Percentiles rank a stretch among this genome's conserved stretches.
These are phyloP conservation scores for Danio rerio DNA, from an alignment of 2,113 vertebrate species.

Conservation along the genomic window DNA sequence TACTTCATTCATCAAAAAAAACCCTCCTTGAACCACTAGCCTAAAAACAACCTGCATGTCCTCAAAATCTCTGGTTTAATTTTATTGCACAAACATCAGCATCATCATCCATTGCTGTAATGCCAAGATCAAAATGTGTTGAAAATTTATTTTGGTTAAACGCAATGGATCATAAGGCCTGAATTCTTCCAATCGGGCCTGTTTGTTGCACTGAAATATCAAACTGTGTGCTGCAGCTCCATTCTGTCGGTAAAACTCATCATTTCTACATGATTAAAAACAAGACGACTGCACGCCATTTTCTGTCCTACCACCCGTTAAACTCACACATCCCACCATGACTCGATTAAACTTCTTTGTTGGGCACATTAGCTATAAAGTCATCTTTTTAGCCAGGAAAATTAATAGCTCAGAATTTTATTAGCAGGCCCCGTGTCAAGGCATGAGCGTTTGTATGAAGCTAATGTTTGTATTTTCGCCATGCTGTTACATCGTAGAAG, in stretches of 20 bases:
- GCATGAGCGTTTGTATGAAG: slow-evolving; percentile 2
- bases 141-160: slow-evolving; percentile 1
- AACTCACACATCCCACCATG: background rate
- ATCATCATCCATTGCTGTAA: slow-evolving; percentile 4
- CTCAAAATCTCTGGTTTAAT: background rate
- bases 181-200: background rate
- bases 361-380: slow-evolving; percentile 1
- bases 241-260: background rate
- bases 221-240: too few species aligned
- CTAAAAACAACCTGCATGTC: background rate
- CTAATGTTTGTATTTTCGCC: background rate
- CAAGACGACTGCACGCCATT: background rate
- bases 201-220: too few species aligned
- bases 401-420: slow-evolving; percentile 13
- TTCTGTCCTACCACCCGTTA: background rate
- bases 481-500: slow-evolving; percentile 17
- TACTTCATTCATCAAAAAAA: background rate
- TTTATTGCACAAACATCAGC: slow-evolving; percentile 37
- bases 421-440: background rate
- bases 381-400: background rate
- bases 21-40: background rate
- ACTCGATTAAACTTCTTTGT: slow-evolving; percentile 15
- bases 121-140: slow-evolving; percentile 12
- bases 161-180: background rate
- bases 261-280: slow-evolving; percentile 4